Evolutionary conservation across 2,113 vertebrate genomes (phyloP), one percentile per base, ranked within the genome.

Genomic region (Equus przewalskii): DNA sequence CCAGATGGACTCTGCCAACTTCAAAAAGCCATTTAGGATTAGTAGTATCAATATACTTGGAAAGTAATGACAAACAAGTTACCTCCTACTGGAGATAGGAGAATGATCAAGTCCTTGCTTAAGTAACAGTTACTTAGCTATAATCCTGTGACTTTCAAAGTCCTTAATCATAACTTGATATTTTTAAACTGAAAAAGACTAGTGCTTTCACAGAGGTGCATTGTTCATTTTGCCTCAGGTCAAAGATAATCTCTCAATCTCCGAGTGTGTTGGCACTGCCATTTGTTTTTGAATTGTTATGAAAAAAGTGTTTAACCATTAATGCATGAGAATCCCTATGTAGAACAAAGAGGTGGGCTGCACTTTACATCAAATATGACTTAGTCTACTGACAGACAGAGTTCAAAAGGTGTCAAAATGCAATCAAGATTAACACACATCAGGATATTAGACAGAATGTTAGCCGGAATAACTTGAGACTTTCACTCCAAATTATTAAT

Each of bases 401-500:
- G 69, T 79, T 80, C 75, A 92, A 83, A 90, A 64, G 30, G 24
- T 19, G 81, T 84, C 76, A 89, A 75, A 91, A 96, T 85, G 19
- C n/a, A 87, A 83, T 84, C 62, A 97, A 91, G 70, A 82, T 91
- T 21, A 94, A 90, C 69, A 73, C 1, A 58, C 9, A 7, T 60
- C 60, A 96, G 18, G 26, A 79, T 97, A 93, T 79, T 70, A 92
- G 24, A 67, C 8, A 58, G 28, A 58, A 75, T 10, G 22, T 83
- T 91, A 46, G 18, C 51, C 79, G 18, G 41, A 91, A 86, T 91
- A 86, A 96, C 10, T 60, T 75, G 58, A 94, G 22, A 73, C 7
- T 65, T 24, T 72, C 11, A 58, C n/a, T 86, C 12, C 44, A 86
- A 96, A 93, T 91, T 73, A 75, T 89, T 89, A 96, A 69, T 91